Evolutionary conservation across 2,888 invertebrate genomes (phyloP), one percentile per base, ranked within the genome.

Genomic region (Napeogenes sylphis): DNA sequence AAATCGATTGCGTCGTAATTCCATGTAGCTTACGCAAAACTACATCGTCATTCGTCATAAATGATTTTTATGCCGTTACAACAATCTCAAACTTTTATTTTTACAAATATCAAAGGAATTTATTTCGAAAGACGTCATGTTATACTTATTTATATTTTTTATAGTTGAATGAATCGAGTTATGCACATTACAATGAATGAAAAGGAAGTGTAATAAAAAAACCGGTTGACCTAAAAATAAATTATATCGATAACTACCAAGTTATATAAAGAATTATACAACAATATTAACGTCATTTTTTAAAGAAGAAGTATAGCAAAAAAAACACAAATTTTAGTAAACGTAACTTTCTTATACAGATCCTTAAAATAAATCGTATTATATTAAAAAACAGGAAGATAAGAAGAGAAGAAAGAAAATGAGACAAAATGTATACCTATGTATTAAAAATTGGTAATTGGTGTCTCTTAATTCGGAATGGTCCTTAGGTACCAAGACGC

Each of bases 401-500:
- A 2, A 30, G 4, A 30, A 10, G 30, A 21, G 51, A 30, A 51
- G 30, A 30, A 47, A 51, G 51, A 51, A 30, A 30, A 51, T 21
- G 4, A 12, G 10, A 30, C 21, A 55, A 47, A 56, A 56, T 57
- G 13, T 61, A 60, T 57, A n/a, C n/a, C n/a, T n/a, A 42, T 38
- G 57, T 45, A 35, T 42, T 59, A 56, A 51, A 64, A 32, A 55
- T 55, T 65, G 63, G 33, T 63, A 56, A 56, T 63, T 63, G 64
- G 71, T 72, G 71, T 71, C 69, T 75, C 73, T 71, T 72, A 75
- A 78, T 82, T 75, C 87, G 85, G 85, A 77, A 81, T 87, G 84
- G 82, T 87, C 79, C 87, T 79, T 89, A 89, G 89, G 89, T 89
- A 85, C 77, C 89, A 86, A 74, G 85, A 84, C 75, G 83, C 85